These are phyloP conservation scores for Ridgeia piscesae DNA, from an alignment of 1,140 invertebrate genomes.

Conservation along the genomic window DNA sequence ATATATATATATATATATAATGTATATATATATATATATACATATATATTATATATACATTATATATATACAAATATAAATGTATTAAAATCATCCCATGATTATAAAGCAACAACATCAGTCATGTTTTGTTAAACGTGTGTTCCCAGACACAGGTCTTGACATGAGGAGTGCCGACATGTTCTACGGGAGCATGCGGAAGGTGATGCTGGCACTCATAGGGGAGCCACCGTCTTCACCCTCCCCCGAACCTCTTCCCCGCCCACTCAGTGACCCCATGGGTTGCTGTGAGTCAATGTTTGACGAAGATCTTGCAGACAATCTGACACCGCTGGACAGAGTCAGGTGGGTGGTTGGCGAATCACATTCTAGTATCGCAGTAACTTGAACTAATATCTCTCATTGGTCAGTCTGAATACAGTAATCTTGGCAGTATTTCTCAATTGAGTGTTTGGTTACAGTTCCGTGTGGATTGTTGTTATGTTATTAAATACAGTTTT, in stretches of 20 bases:
- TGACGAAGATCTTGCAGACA: neutral
- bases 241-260: neutral
- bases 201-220: neutral
- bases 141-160: neutral
- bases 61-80: too few species aligned
- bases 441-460: too few species aligned
- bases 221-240: neutral
- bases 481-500: too few species aligned
- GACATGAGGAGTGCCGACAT: neutral
- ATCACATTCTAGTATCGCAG: neutral
- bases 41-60: too few species aligned
- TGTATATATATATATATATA: too few species aligned
- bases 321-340: neutral
- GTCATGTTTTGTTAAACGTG: neutral
- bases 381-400: neutral
- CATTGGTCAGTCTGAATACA: constrained; percentile 15
- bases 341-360: neutral
- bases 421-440: neutral
- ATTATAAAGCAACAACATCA: neutral
- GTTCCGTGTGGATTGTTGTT: too few species aligned
- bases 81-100: neutral
- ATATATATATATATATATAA: too few species aligned
- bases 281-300: neutral
- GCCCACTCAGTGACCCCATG: neutral
- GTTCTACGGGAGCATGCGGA: constrained; percentile 5